Evolutionary conservation across 2,797 vertebrate species (phyloP).

Genomic region (Spea hammondii): DNA sequence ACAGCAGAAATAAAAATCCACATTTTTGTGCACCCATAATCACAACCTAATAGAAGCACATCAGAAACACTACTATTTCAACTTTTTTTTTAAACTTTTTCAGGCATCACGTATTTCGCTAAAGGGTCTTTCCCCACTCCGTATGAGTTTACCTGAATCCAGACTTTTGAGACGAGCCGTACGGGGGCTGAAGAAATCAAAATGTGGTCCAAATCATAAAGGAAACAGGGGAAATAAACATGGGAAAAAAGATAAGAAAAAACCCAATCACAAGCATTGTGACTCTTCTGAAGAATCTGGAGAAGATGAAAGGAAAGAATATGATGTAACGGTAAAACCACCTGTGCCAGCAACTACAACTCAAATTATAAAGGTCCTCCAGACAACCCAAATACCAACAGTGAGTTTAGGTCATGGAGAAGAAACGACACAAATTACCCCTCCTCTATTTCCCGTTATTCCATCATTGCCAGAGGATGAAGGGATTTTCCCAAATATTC

Average conservation of each 20-base stretch:
- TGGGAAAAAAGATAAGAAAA: slow-evolving; percentile 49
- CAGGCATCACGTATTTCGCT: not conserved
- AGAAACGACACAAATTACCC: not conserved
- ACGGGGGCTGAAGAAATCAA: slow-evolving; percentile 2
- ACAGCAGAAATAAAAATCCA: too few relatives aligned
- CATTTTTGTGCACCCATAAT: too few relatives aligned
- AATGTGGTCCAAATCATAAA: slow-evolving; percentile 45
- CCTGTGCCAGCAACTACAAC: not conserved
- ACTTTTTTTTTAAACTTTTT: not conserved
- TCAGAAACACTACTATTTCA: not conserved
- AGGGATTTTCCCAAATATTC: slow-evolving; percentile 32
- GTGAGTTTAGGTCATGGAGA: not conserved
- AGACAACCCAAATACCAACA: not conserved
- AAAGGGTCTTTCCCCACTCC: slow-evolving; percentile 35
- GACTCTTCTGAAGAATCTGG: slow-evolving; percentile 69
- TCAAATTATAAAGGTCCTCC: slow-evolving; percentile 13
- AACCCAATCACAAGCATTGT: slow-evolving; percentile 39
- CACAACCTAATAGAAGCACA: too few relatives aligned
- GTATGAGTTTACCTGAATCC: not conserved
- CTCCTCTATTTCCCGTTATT: slow-evolving; percentile 33
- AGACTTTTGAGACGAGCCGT: not conserved
- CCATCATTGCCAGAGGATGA: slow-evolving; percentile 33
- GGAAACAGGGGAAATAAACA: slow-evolving; percentile 36
- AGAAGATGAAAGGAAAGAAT: slow-evolving; percentile 59
- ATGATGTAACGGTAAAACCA: not conserved